A percentile compares a stretch with the other conserved stretches of the same genome.
Conservation (phyloP, 2,113 vertebrate genomes). For the Tauraco erythrolophus region DNA sequence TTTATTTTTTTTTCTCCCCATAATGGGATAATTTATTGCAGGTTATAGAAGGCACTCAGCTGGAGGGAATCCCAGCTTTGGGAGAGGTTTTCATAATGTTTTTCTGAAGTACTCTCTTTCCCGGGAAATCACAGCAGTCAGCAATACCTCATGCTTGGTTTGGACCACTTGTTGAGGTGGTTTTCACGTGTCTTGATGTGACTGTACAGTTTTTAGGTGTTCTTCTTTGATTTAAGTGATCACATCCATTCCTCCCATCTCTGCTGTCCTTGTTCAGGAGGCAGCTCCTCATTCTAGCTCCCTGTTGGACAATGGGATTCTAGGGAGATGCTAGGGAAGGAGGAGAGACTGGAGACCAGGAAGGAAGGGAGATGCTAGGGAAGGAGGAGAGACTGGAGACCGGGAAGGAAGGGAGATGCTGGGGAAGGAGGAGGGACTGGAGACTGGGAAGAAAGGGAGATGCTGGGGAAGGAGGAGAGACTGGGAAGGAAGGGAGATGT, state of each 20-base stretch:
- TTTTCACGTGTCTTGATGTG: background rate
- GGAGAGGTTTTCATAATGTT: conserved; percentile 13
- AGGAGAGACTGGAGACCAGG: background rate
- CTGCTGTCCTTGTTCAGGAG: background rate
- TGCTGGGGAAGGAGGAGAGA: background rate
- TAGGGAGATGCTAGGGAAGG: background rate
- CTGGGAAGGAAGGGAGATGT: background rate
- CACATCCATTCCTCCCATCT: background rate
- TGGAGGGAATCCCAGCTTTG: conserved; percentile 44
- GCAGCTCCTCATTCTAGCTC: background rate
- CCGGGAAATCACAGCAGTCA: background rate
- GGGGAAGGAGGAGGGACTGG: background rate
- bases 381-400: background rate
- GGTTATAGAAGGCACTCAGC: conserved; percentile 21
- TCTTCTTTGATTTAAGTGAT: background rate
- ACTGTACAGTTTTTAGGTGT: background rate
- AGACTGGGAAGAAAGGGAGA: background rate
- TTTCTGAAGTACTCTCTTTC: background rate
- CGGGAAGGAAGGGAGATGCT: background rate
- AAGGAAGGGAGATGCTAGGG: background rate
- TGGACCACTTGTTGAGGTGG: background rate
- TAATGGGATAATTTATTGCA: conserved; percentile 21
- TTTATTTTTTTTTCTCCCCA: background rate
- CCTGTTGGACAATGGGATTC: background rate
- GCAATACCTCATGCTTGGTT: background rate